Evolutionary conservation across 2,113 vertebrate genomes (phyloP), one percentile per base, ranked within the genome.

Genomic region (Zapus hudsonius): DNA sequence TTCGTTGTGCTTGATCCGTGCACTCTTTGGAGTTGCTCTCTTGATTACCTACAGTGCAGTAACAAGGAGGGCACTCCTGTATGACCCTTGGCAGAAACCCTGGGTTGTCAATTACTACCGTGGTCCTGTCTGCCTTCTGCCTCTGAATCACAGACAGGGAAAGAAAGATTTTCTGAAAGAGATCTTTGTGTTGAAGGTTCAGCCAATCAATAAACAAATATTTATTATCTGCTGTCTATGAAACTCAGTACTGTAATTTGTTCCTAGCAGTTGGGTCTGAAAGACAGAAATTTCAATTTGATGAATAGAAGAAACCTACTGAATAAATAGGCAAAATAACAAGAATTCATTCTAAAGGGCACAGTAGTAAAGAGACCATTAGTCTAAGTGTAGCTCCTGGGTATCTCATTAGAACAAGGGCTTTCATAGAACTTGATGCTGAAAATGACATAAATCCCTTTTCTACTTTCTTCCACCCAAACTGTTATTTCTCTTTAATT

Each of bases 231-330:
- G n/a, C 31, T 55, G 25, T 27, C 27, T 83, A 61, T 47, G 38
- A 80, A 89, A 70, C 36, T 64, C 27, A 75, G n/a, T 38, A 44
- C 0, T 33, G 9, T 64, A 84, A 38, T 52, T 42, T 44, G 31
- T 57, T 78, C 83, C 76, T 31, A 72, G 13, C 86, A 74, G 88
- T 27, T 90, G 31, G 29, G 7, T 42, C 52, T 73, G 67, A 92
- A 95, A 42, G 67, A 47, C 3, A 84, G 63, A 89, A n/a, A 42
- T 84, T 90, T 87, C 61, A 79, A 81, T 67, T 66, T 75, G 75
- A 79, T 61, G 13, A 74, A 36, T 57, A 57, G 52, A 31, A 84
- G 75, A 44, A 70, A 83, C 20, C 33, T n/a, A 76, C 73, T 72
- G 75, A 33, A 59, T 52, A 40, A 33, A 80, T 19, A 72, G 40